Conservation (phyloP, 2,888 invertebrate species). For the Brachyopa scutellaris region DNA sequence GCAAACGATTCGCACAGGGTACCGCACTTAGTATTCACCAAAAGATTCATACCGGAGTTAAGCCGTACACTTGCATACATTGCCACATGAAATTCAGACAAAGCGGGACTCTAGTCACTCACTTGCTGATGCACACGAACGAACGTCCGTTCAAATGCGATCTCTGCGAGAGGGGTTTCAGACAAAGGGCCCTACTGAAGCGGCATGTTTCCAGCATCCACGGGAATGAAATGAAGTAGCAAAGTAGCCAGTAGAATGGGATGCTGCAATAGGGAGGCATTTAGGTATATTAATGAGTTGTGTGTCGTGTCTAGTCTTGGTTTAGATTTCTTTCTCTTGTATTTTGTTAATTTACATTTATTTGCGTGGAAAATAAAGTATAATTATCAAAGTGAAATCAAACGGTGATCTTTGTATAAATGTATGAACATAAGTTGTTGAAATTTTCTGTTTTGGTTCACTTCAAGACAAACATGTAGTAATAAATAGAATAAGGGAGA, state of each 20-base stretch:
- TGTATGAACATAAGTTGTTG: too few relatives aligned
- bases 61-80: constrained; percentile 62
- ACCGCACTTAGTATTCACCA: constrained; percentile 54
- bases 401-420: neutral
- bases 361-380: constrained; percentile 47
- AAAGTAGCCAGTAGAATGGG: neutral
- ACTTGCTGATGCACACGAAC: constrained; percentile 61
- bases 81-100: constrained; percentile 61
- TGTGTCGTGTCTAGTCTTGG: constrained; percentile 65
- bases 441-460: too few relatives aligned
- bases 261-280: constrained; percentile 28
- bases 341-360: constrained; percentile 26
- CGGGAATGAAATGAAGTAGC: neutral
- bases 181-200: constrained; percentile 45
- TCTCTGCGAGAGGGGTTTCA: constrained; percentile 54
- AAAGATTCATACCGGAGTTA: constrained; percentile 63
- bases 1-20: constrained; percentile 58
- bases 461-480: too few relatives aligned
- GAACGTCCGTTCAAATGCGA: constrained; percentile 66
- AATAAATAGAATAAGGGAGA: too few relatives aligned
- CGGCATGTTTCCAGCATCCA: constrained; percentile 48
- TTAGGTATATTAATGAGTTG: constrained; percentile 21
- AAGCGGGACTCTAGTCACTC: constrained; percentile 61
- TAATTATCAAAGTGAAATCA: neutral
- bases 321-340: too few relatives aligned